phyloP scores from a whole-genome alignment of 53 echinoderm and acorn worm genomes.

The Actinopyga echinites region DNA sequence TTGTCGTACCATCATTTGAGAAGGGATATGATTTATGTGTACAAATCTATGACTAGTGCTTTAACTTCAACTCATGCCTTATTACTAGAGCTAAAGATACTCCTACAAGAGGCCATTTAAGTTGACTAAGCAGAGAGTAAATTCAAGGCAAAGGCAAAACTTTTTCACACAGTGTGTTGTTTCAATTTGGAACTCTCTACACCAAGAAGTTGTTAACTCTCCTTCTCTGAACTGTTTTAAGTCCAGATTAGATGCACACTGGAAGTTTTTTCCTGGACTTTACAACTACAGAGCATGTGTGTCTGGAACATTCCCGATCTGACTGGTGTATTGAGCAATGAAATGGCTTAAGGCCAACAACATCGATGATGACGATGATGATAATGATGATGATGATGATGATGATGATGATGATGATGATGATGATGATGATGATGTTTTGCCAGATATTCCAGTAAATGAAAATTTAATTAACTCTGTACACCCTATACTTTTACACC shows the following conservation, averaged over 20 bases:
- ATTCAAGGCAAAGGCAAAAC: background rate
- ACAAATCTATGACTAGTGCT: too few relatives aligned
- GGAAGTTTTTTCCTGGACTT: too few relatives aligned
- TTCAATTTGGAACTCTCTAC: too few relatives aligned
- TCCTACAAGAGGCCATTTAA: too few relatives aligned
- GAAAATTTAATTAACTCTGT: background rate
- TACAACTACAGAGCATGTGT: background rate
- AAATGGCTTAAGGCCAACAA: background rate
- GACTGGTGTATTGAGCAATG: background rate
- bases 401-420: conserved; percentile 19
- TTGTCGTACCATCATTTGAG: too few relatives aligned
- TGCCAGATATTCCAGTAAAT: background rate
- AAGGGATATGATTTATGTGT: too few relatives aligned
- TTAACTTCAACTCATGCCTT: too few relatives aligned
- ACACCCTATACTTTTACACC: background rate
- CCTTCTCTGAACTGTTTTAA: background rate
- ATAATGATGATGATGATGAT: conserved; percentile 6
- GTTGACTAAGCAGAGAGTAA: too few relatives aligned
- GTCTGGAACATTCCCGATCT: conserved; percentile 23
- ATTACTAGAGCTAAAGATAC: too few relatives aligned
- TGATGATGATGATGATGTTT: conserved; percentile 11
- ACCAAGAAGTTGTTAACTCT: too few relatives aligned
- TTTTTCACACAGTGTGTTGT: too few relatives aligned
- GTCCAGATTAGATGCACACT: background rate
- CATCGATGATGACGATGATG: background rate